These are phyloP conservation scores for Nymphalis c-album DNA, from an alignment of 2,888 invertebrate genomes.

Conservation along the genomic window DNA sequence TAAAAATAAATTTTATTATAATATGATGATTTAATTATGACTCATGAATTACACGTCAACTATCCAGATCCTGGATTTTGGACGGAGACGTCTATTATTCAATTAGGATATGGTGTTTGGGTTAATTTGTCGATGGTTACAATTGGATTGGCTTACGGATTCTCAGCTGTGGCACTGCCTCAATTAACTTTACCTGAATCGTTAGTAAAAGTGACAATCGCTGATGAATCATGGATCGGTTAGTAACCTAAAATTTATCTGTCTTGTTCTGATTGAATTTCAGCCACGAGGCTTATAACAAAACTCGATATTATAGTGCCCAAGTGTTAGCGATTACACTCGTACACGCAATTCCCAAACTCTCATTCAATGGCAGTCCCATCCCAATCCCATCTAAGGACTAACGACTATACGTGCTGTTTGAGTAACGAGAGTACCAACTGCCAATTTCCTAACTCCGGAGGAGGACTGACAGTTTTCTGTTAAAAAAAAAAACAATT, in stretches of 20 bases:
- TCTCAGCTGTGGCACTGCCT: constrained; percentile 82
- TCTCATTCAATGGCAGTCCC: no score
- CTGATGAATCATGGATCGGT: constrained; percentile 83
- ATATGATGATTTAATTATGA: constrained; percentile 18
- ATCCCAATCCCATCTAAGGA: no score
- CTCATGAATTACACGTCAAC: constrained; percentile 24
- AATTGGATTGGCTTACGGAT: constrained; percentile 83
- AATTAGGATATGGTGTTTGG: constrained; percentile 60
- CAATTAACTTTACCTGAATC: constrained; percentile 71
- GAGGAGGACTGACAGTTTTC: no score
- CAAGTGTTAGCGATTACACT: no score
- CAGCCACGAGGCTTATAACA: no score
- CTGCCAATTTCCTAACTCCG: no score
- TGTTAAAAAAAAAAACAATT: no score
- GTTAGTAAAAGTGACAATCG: constrained; percentile 60
- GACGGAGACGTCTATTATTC: constrained; percentile 54
- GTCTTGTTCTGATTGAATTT: background rate
- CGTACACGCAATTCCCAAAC: no score
- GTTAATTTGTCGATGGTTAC: constrained; percentile 80
- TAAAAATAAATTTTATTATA: background rate
- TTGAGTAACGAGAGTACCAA: background rate
- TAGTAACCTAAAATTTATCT: constrained; percentile 5
- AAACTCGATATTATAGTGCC: no score
- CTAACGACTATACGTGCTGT: no score
- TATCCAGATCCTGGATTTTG: constrained; percentile 55